A percentile compares a stretch with the other conserved stretches of the same genome.
Conservation (phyloP, 1,140 invertebrate genomes). For the Globodera rostochiensis region DNA sequence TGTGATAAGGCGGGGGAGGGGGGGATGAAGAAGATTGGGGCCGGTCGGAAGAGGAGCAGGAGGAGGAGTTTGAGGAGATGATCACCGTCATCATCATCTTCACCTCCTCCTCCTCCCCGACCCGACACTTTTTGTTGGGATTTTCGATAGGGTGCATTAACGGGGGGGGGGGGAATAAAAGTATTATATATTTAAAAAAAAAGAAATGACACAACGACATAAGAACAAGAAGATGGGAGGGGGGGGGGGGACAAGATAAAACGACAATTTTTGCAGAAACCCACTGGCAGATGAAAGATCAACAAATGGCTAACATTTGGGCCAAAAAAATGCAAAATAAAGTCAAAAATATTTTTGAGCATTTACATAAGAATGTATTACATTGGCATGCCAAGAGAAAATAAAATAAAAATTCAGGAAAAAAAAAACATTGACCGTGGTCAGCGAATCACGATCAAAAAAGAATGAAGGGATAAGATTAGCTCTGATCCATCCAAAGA, state of each 20-base stretch:
- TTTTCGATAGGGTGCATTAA: background rate
- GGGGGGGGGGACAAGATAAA: background rate
- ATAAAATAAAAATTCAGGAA: no score
- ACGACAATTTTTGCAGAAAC: background rate
- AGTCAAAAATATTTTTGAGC: no score
- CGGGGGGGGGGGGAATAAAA: background rate
- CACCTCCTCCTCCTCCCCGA: no score
- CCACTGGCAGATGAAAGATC: no score
- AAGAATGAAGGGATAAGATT: no score
- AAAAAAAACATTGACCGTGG: no score
- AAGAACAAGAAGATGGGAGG: no score
- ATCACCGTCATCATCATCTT: background rate
- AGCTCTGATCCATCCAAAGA: no score
- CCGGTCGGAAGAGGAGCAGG: background rate
- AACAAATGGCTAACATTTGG: background rate
- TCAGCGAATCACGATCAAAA: no score
- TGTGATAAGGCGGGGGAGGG: background rate
- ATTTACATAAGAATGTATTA: no score
- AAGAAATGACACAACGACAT: background rate
- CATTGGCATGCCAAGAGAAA: no score
- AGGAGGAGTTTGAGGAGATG: background rate
- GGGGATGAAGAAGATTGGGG: background rate
- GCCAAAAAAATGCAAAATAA: no score
- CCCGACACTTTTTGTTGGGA: background rate
- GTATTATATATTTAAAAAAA: background rate